Base-by-base conservation (phyloP, 1,140 invertebrate species). In the Cydia splendana region DNA sequence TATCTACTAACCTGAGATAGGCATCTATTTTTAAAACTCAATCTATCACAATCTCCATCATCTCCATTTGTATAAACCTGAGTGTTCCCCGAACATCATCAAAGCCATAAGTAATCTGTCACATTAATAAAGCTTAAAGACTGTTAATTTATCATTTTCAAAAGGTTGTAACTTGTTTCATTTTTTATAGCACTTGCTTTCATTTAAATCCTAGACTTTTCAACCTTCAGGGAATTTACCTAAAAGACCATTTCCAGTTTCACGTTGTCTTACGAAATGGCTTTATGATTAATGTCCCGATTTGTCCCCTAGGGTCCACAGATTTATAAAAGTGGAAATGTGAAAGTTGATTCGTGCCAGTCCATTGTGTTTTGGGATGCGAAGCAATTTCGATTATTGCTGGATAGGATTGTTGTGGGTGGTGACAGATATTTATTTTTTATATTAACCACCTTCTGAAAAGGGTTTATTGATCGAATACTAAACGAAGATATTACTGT, bases 261-360 rank as follows among this genome's bases (percentile, higher is more conserved):
- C 15, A 7, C 28, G 30, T 71, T 71, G 38, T 71, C 67, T 18
- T 71, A 71, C 38, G 38, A 18, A 71, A 71, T 71, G 34, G 67
- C 18, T 71, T 71, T 71, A 71, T 71, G 67, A 71, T 71, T 42
- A 71, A 71, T 71, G 67, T n/a, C 67, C 67, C 38, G n/a, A 45
- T 71, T 18, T 71, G 38, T 71, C 34, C 67, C 34, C 34, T 42
- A 24, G 18, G 67, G 30, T 38, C 65, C 15, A 42, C 30, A 71
- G 34, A 71, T 71, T 71, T 71, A 38, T 71, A 34, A 69, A 69
- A 24, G 34, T 71, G 67, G 34, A 38, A 71, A 71, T 71, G 30
- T 71, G 34, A 45, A 38, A 18, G 65, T 65, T 65, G 48, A 57
- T 62, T 62, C 57, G 57, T 12, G 9, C 2, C 57, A 0, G 3